Evolutionary conservation across 2,888 invertebrate genomes (phyloP).

Genomic region (Rosalia funebris): DNA sequence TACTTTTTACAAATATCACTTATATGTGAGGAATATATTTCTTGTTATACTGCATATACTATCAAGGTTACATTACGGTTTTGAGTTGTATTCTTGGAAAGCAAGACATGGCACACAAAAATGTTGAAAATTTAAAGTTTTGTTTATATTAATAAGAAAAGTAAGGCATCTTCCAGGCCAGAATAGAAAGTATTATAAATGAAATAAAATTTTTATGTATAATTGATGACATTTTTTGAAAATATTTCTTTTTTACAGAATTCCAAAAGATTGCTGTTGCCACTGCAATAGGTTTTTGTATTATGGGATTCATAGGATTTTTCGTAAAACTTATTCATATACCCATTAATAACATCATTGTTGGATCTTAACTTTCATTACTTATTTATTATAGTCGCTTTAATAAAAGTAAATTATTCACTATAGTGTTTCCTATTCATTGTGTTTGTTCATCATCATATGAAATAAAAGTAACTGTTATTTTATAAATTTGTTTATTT

Average conservation of each 20-base stretch:
- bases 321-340: slow-evolving; percentile 99
- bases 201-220: no score
- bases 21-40: no score
- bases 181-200: no score
- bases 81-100: no score
- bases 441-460: slow-evolving; percentile 18
- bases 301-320: slow-evolving; percentile 99
- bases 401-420: slow-evolving; percentile 21
- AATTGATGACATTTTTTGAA: no score
- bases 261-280: slow-evolving; percentile 99
- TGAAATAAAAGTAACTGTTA: slow-evolving; percentile 22
- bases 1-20: no score
- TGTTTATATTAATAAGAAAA: no score
- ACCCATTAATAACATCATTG: slow-evolving; percentile 97
- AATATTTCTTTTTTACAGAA: slow-evolving; percentile 80
- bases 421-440: slow-evolving; percentile 14
- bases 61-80: no score
- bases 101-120: no score
- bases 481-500: slow-evolving; percentile 35
- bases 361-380: slow-evolving; percentile 74
- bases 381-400: slow-evolving; percentile 40
- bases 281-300: slow-evolving; percentile 99
- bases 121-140: no score
- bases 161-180: no score
- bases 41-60: no score